Percentiles rank a stretch among this genome's conserved stretches.
These are phyloP conservation scores for Tachystola acroxantha DNA, from an alignment of 2,888 invertebrate genomes.

Conservation along the genomic window DNA sequence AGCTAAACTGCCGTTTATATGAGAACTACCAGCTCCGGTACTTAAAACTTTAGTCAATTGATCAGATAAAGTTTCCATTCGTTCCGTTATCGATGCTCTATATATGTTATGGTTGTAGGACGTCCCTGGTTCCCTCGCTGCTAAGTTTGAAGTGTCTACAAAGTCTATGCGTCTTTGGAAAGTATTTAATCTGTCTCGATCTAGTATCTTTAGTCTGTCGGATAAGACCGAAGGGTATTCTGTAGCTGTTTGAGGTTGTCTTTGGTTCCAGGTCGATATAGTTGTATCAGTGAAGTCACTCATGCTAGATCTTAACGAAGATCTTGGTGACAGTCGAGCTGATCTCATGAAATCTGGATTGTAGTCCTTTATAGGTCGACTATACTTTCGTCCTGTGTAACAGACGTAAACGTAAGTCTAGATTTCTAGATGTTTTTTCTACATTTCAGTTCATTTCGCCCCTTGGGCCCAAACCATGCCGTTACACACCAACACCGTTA, in stretches of 20 bases:
- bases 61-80: slow-evolving; percentile 62
- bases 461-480: slow-evolving; percentile 46
- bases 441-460: slow-evolving; percentile 75
- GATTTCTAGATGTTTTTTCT: slow-evolving; percentile 23
- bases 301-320: slow-evolving; percentile 65
- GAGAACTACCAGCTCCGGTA: slow-evolving; percentile 64
- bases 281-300: slow-evolving; percentile 75
- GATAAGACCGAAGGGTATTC: slow-evolving; percentile 69
- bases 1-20: slow-evolving; percentile 67
- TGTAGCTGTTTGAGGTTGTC: slow-evolving; percentile 41
- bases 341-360: slow-evolving; percentile 57
- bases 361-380: slow-evolving; percentile 68
- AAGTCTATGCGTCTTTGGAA: slow-evolving; percentile 64
- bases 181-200: slow-evolving; percentile 47
- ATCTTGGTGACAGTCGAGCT: slow-evolving; percentile 60
- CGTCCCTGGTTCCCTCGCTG: slow-evolving; percentile 45
- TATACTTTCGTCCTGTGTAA: slow-evolving; percentile 59
- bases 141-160: slow-evolving; percentile 48
- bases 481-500: slow-evolving; percentile 55
- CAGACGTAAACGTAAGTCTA: slow-evolving; percentile 21
- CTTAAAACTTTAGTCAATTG: slow-evolving; percentile 66
- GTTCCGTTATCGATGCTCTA: slow-evolving; percentile 45
- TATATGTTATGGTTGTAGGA: slow-evolving; percentile 59
- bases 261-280: slow-evolving; percentile 69
- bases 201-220: slow-evolving; percentile 55